Percentiles rank a stretch among this genome's conserved stretches.
Conservation (phyloP, 2,888 invertebrate species). For the Ypsolopha scabrella region DNA sequence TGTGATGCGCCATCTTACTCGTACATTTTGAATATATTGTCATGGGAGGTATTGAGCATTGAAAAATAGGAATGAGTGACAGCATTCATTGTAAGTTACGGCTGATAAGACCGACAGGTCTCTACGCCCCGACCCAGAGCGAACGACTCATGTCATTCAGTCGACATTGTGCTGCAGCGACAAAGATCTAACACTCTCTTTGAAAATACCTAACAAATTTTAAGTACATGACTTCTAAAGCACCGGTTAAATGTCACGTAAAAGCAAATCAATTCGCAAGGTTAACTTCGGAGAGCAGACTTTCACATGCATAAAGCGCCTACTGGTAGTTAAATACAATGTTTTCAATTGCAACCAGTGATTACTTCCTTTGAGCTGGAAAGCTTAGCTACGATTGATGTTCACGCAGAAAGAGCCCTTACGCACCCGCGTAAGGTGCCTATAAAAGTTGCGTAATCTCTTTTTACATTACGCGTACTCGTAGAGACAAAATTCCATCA, state of each 20-base stretch:
- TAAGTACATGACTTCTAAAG: no score
- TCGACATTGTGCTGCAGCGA: constrained; percentile 2
- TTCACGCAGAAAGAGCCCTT: not conserved
- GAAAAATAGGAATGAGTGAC: constrained; percentile 12
- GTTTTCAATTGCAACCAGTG: constrained; percentile 38
- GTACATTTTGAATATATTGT: constrained; percentile 1
- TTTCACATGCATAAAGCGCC: not conserved
- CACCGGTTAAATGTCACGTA: not conserved
- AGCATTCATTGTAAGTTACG: constrained; percentile 5
- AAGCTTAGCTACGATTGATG: constrained; percentile 20
- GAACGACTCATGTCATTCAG: constrained; percentile 7
- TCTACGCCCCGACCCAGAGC: not conserved
- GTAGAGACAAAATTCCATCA: no score
- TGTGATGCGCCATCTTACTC: not conserved
- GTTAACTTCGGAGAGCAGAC: not conserved
- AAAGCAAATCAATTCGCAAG: not conserved
- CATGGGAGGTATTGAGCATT: constrained; percentile 8
- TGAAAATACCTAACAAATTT: not conserved
- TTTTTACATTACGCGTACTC: no score
- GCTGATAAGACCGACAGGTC: constrained; percentile 4
- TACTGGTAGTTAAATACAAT: constrained; percentile 22
- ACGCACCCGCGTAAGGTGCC: not conserved
- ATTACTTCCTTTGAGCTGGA: constrained; percentile 39
- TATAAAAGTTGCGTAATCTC: no score
- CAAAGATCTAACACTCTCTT: not conserved